Evolutionary conservation across 2,797 vertebrate species (phyloP).

Genomic region (Chaetodon trifasciatus): DNA sequence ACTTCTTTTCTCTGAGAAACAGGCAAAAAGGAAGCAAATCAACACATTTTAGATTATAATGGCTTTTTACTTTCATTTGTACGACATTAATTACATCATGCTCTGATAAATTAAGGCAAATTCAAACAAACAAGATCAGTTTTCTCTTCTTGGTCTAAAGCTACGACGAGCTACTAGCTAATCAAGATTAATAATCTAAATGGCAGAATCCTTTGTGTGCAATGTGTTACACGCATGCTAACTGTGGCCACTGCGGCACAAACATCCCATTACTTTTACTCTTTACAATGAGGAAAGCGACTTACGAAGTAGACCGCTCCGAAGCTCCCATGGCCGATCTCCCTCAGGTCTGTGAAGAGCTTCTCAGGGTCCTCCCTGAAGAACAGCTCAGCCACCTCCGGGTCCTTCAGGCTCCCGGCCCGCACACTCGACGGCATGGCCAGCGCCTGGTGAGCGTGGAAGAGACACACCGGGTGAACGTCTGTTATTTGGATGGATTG

Average conservation of each 20-base stretch:
- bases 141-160: background rate
- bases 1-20: background rate
- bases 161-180: background rate
- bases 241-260: background rate
- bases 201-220: no score
- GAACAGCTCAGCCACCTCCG: constrained; percentile 96
- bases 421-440: constrained; percentile 94
- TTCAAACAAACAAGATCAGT: background rate
- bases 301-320: constrained; percentile 96
- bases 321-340: constrained; percentile 96
- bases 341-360: constrained; percentile 94
- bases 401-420: constrained; percentile 96
- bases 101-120: background rate
- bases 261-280: background rate
- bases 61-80: background rate
- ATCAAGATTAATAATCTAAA: background rate
- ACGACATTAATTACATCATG: background rate
- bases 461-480: constrained; percentile 52
- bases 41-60: background rate
- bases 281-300: constrained; percentile 19
- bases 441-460: constrained; percentile 83
- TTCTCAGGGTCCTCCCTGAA: constrained; percentile 96
- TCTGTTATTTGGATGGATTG: constrained; percentile 45
- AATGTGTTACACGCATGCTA: background rate
- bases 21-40: background rate